phyloP scores from a whole-genome alignment of 2,113 vertebrate species.

The Apteryx mantelli region DNA sequence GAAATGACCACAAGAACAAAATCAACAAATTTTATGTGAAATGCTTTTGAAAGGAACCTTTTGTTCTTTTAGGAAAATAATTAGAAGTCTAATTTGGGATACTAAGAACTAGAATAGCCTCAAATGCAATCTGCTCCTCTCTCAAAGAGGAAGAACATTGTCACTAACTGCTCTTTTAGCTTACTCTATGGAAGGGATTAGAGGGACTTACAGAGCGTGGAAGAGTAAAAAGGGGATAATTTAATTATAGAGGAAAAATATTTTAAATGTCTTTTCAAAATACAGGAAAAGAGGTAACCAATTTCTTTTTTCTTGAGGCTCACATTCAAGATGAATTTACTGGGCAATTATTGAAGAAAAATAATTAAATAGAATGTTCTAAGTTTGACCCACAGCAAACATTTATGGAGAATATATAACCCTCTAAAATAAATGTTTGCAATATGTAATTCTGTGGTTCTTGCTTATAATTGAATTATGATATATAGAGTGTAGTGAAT shows the following conservation, averaged over 20 bases:
- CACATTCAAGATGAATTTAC: background rate
- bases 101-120: background rate
- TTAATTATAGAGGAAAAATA: background rate
- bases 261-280: slow-evolving; percentile 13
- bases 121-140: background rate
- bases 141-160: background rate
- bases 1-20: background rate
- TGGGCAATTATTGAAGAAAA: background rate
- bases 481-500: background rate
- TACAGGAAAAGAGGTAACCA: background rate
- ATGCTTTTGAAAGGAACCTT: background rate
- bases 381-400: background rate
- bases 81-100: background rate
- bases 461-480: slow-evolving; percentile 11
- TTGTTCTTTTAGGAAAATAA: background rate
- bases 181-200: background rate
- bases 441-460: slow-evolving; percentile 5
- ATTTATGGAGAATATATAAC: background rate
- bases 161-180: background rate
- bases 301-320: background rate
- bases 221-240: background rate
- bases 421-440: background rate
- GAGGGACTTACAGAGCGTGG: background rate
- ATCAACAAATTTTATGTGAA: background rate
- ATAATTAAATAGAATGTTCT: background rate